A percentile compares a stretch with the other conserved stretches of the same genome.
Evolutionary conservation across 2,797 vertebrate genomes (phyloP).

Genomic region (Clarias fuscus): DNA sequence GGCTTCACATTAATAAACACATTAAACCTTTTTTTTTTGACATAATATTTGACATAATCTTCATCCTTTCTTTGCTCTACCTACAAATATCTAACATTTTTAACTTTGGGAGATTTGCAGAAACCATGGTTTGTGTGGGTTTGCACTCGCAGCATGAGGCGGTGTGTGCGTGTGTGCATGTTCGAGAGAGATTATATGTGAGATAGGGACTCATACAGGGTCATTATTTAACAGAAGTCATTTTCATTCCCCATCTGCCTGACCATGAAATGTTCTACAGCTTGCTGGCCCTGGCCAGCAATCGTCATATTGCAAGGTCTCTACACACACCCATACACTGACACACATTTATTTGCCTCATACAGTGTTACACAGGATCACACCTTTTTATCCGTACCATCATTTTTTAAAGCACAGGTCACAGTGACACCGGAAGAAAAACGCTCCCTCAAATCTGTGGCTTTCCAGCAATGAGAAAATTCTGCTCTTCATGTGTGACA

Average conservation of each 20-base stretch:
- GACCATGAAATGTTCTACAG: slow-evolving; percentile 36
- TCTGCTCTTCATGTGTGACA: background rate
- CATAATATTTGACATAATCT: background rate
- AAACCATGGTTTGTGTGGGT: background rate
- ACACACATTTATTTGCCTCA: slow-evolving; percentile 52
- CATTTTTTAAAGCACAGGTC: slow-evolving; percentile 21
- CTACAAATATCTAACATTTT: background rate
- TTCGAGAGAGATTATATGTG: slow-evolving; percentile 19
- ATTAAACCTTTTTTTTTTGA: background rate
- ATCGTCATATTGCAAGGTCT: slow-evolving; percentile 14
- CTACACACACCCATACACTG: slow-evolving; percentile 12
- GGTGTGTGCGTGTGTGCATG: background rate
- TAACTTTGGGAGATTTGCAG: background rate
- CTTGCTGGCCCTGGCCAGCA: slow-evolving; percentile 2
- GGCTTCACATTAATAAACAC: background rate
- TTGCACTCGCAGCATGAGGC: background rate
- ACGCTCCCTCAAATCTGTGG: background rate
- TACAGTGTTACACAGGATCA: slow-evolving; percentile 17
- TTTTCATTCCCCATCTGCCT: slow-evolving; percentile 40
- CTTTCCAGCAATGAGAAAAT: slow-evolving; percentile 15
- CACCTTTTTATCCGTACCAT: slow-evolving; percentile 11
- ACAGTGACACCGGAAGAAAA: background rate
- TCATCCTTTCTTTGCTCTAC: background rate
- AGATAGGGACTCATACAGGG: background rate
- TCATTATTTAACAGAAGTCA: slow-evolving; percentile 32